Evolutionary conservation across 2,797 vertebrate genomes (phyloP).

Genomic region (Pseudochirops corinnae): DNA sequence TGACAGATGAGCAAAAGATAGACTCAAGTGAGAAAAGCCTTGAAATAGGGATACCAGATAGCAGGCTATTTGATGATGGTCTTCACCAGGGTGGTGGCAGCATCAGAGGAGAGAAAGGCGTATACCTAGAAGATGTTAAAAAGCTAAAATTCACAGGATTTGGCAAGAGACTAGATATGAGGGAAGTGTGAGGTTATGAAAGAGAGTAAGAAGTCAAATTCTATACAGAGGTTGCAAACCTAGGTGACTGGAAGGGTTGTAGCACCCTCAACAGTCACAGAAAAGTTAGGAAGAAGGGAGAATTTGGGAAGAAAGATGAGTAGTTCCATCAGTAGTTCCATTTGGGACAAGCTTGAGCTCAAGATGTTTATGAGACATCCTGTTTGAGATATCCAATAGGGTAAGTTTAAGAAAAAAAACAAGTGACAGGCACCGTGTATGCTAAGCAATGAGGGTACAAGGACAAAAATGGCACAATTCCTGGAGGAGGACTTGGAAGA

Average conservation of each 20-base stretch:
- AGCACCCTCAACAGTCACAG: not conserved
- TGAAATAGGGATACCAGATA: not conserved
- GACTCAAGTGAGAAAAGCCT: not conserved
- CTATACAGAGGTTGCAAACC: not conserved
- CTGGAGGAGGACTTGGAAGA: not conserved
- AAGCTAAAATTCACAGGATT: not conserved
- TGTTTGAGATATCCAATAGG: not conserved
- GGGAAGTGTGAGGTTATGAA: not conserved
- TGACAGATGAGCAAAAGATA: not conserved
- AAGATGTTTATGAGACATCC: not conserved
- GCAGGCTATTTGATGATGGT: not conserved
- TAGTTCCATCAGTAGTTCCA: not conserved
- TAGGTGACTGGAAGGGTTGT: not conserved
- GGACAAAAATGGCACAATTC: not conserved
- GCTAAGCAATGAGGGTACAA: not conserved
- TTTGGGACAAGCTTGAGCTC: not conserved
- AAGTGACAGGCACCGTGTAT: not conserved
- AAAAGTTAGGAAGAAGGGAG: not conserved
- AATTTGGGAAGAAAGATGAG: not conserved
- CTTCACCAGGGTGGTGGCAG: not conserved
- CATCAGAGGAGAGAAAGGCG: not conserved
- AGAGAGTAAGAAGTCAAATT: not conserved
- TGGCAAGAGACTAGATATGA: not conserved
- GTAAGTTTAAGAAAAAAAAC: not conserved
- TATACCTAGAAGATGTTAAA: not conserved